These are phyloP conservation scores for Neodiprion virginianus DNA, from an alignment of 1,140 invertebrate genomes.

Conservation along the genomic window DNA sequence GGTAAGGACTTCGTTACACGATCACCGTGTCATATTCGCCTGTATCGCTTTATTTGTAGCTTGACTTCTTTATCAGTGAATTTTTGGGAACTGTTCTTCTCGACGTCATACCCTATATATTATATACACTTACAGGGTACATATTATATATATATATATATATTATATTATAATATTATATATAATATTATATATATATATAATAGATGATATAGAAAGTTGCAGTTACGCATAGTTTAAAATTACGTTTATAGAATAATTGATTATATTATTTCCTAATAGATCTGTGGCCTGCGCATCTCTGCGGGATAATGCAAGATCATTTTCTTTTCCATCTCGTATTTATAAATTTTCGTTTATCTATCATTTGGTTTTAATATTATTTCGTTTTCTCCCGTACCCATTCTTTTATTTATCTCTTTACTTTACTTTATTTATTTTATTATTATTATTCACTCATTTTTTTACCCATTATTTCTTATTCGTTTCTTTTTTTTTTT, in stretches of 20 bases:
- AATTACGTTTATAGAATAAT: constrained; percentile 28
- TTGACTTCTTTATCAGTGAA: constrained; percentile 26
- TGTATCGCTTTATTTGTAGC: constrained; percentile 11
- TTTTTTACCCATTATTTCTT: constrained; percentile 34
- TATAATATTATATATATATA: neutral
- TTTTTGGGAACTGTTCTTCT: constrained; percentile 27
- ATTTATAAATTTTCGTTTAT: constrained; percentile 34
- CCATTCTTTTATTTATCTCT: constrained; percentile 21
- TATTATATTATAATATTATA: constrained; percentile 1
- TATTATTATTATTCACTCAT: constrained; percentile 21
- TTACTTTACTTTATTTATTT: constrained; percentile 19
- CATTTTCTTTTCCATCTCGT: neutral
- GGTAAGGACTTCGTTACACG: neutral
- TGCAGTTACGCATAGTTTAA: neutral
- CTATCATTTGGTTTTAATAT: constrained; percentile 29
- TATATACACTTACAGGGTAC: no score
- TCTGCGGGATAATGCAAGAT: neutral
- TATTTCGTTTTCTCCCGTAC: constrained; percentile 16
- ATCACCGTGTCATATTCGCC: neutral
- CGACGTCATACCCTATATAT: neutral
- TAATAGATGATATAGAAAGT: constrained; percentile 13
- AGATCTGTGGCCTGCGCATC: constrained; percentile 12
- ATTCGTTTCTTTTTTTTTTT: constrained; percentile 29
- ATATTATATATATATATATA: constrained; percentile 13
- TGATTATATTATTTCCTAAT: constrained; percentile 39